phyloP scores from a whole-genome alignment of 2,888 invertebrate species.

The Pachymerium ferrugineum region DNA sequence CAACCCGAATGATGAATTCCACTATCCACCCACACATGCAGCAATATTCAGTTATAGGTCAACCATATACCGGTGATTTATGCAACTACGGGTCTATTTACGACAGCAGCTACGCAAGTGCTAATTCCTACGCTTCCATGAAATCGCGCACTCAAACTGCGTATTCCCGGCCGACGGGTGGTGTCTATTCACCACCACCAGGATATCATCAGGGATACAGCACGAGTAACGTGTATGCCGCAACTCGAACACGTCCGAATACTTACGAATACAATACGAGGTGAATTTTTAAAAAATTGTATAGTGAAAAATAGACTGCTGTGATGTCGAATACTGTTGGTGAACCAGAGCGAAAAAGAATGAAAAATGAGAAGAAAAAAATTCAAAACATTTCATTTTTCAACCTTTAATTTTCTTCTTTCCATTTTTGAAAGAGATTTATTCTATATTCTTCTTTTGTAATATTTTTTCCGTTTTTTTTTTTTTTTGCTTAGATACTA shows the following conservation, averaged over 20 bases:
- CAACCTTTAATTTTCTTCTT: not conserved
- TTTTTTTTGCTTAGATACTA: not conserved
- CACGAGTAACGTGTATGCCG: constrained; percentile 30
- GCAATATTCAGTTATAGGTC: constrained; percentile 49
- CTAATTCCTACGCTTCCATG: constrained; percentile 43
- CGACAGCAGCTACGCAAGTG: constrained; percentile 41
- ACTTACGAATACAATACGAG: constrained; percentile 38
- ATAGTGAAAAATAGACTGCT: not conserved
- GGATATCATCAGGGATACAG: constrained; percentile 35
- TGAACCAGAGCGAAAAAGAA: too few relatives aligned
- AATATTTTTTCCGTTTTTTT: not conserved
- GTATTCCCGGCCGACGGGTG: constrained; percentile 28
- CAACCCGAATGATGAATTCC: constrained; percentile 32
- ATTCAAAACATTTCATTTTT: not conserved
- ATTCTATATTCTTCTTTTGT: too few relatives aligned
- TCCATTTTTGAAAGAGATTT: not conserved
- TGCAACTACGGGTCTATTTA: constrained; percentile 64
- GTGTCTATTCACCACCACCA: constrained; percentile 36
- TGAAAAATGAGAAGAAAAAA: too few relatives aligned
- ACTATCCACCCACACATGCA: constrained; percentile 33
- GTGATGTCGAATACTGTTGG: not conserved
- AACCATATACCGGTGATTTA: constrained; percentile 61
- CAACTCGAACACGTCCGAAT: constrained; percentile 34
- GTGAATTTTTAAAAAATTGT: constrained; percentile 28
- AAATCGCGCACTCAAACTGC: constrained; percentile 34